Base-by-base conservation (phyloP, 2,888 invertebrate species). In the Lottia gigantea region DNA sequence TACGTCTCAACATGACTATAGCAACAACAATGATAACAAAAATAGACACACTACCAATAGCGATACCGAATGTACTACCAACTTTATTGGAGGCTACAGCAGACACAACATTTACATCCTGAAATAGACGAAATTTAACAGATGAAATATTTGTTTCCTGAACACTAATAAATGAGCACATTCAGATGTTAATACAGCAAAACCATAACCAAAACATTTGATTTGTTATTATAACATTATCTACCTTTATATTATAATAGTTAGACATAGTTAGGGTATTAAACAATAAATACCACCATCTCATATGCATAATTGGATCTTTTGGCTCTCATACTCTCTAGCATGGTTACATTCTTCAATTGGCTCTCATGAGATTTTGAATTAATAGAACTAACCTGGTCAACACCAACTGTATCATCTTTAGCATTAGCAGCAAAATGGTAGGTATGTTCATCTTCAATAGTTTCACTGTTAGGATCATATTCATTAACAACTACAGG, bases 391-490 rank as follows among this genome's bases (percentile, higher is more conserved):
- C 71, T 67, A 64, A 80, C 80, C 74, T 80, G 76, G 49, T 77
- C 55, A 0, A 80, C 72, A 19, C 70, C 55, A 19, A 76, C 72
- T 16, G 67, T 73, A 66, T 79, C 68, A 45, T 72, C 70, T 67
- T 73, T 68, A 23, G 68, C 74, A 61, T 81, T 75, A 23, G 80
- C 82, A 23, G 74, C 68, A 26, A 73, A 76, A 23, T 72, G 69
- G 63, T 77, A 75, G 23, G 74, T 75, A 70, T 81, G 81, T 71
- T 91, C 91, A 80, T 91, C 91, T 79, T 91, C 91, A 88, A 90
- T 90, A 71, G 90, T 90, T 79, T 91, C 91, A 26, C 90, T 89
- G 79, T 91, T 91, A 75, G 90, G 90, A 46, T 78, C 76, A 40
- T 66, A 47, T 23, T 49, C 61, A 40, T 62, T 40, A 15, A 45